These are phyloP conservation scores for Oophaga pumilio DNA, from an alignment of 2,113 vertebrate species.

Conservation along the genomic window DNA sequence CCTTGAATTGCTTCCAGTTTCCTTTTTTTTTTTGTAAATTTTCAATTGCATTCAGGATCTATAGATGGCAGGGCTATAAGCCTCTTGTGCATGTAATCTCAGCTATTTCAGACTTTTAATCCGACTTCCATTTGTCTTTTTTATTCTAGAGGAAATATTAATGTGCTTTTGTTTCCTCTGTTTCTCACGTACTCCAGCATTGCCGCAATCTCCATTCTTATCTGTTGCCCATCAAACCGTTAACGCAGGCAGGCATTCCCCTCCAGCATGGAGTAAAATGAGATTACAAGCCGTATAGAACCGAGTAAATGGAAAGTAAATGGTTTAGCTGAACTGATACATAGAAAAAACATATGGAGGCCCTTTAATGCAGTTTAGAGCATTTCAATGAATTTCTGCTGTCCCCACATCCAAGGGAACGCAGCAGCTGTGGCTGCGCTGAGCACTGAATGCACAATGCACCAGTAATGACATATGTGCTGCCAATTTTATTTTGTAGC, in stretches of 20 bases:
- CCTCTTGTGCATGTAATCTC: too few relatives aligned
- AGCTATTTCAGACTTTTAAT: too few relatives aligned
- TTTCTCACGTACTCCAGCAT: not conserved
- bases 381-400: conserved; percentile 10
- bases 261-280: not conserved
- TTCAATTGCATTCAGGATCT: too few relatives aligned
- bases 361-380: not conserved
- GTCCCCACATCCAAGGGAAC: not conserved
- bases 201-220: not conserved
- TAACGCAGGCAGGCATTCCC: not conserved
- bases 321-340: not conserved
- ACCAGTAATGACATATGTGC: not conserved
- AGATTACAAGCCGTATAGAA: not conserved
- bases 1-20: too few relatives aligned
- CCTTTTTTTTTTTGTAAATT: too few relatives aligned
- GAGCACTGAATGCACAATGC: not conserved
- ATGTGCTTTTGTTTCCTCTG: too few relatives aligned
- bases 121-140: too few relatives aligned
- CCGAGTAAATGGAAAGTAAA: not conserved
- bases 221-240: not conserved
- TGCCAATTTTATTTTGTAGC: conserved; percentile 7
- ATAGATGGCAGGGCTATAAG: too few relatives aligned
- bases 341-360: conserved; percentile 33
- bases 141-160: too few relatives aligned
- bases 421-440: not conserved